Evolutionary conservation across 1,140 invertebrate genomes (phyloP).

Genomic region (Homalodisca vitripennis): DNA sequence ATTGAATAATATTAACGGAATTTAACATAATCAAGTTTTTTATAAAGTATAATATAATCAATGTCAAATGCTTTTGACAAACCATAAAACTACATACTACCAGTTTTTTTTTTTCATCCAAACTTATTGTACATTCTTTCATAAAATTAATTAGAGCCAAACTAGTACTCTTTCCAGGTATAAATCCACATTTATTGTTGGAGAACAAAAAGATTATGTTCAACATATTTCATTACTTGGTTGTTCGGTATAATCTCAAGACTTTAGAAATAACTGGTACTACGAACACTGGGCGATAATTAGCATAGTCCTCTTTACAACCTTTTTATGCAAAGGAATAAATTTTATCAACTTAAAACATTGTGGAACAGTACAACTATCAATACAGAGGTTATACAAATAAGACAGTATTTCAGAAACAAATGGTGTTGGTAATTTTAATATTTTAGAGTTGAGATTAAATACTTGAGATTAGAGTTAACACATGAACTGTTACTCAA

Average conservation of each 20-base stretch:
- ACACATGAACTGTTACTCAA: too few species aligned
- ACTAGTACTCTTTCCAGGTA: slow-evolving; percentile 6
- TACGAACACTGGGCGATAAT: slow-evolving; percentile 4
- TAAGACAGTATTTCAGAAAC: background rate
- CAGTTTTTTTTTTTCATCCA: background rate
- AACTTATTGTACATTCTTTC: slow-evolving; percentile 10
- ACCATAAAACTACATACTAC: background rate
- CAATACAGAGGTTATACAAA: slow-evolving; percentile 14
- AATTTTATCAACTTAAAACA: slow-evolving; percentile 3
- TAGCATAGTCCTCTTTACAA: background rate
- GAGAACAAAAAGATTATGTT: too few species aligned
- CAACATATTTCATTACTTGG: slow-evolving; percentile 15
- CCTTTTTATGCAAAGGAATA: slow-evolving; percentile 1
- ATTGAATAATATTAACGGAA: slow-evolving; percentile 4
- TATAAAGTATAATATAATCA: background rate
- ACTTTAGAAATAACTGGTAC: slow-evolving; percentile 18
- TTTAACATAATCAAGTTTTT: background rate
- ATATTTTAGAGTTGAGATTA: background rate
- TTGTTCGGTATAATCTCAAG: slow-evolving; percentile 7
- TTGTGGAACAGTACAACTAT: background rate
- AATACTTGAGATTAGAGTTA: too few species aligned
- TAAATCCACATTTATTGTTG: slow-evolving; percentile 7
- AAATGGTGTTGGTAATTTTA: slow-evolving; percentile 5
- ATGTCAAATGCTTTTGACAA: slow-evolving; percentile 15
- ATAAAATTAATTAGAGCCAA: slow-evolving; percentile 6